phyloP scores from a whole-genome alignment of 2,888 invertebrate genomes.

The Melieria crassipennis region DNA sequence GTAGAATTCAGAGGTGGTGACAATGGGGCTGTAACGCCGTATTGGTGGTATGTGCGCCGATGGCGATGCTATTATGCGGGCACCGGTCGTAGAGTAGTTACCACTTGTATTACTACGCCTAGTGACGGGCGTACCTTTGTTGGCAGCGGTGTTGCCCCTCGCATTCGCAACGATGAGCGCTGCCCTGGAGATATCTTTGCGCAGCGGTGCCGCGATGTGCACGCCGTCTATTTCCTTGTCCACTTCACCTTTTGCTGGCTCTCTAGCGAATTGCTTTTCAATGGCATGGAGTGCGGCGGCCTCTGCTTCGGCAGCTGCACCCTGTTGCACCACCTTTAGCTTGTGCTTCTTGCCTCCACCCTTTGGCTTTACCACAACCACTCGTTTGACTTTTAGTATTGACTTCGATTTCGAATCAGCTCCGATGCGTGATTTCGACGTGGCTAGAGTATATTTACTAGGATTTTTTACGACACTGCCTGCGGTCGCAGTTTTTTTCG shows the following conservation, averaged over 20 bases:
- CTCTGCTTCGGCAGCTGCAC: constrained; percentile 24
- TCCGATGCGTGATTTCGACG: neutral
- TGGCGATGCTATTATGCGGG: neutral
- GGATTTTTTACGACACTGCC: neutral
- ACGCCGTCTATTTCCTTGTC: too few relatives aligned
- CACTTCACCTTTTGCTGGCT: constrained; percentile 23
- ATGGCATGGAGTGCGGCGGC: constrained; percentile 12
- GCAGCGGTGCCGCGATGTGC: neutral
- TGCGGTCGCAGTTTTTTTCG: neutral
- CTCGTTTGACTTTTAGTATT: constrained; percentile 29
- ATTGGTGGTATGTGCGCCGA: constrained; percentile 22
- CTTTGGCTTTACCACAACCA: constrained; percentile 14
- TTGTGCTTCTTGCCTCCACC: neutral
- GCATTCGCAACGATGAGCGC: neutral
- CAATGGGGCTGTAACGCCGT: constrained; percentile 14
- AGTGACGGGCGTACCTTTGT: neutral
- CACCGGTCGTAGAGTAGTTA: constrained; percentile 9
- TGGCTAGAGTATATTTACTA: neutral
- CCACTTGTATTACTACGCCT: constrained; percentile 18
- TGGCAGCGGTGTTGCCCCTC: constrained; percentile 17
- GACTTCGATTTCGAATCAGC: constrained; percentile 14
- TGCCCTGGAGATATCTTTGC: neutral
- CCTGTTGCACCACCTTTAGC: constrained; percentile 17
- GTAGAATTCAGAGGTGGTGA: neutral
- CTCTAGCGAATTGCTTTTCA: constrained; percentile 22